phyloP scores from a whole-genome alignment of 2,888 invertebrate species.

The Heliconius charithonia region DNA sequence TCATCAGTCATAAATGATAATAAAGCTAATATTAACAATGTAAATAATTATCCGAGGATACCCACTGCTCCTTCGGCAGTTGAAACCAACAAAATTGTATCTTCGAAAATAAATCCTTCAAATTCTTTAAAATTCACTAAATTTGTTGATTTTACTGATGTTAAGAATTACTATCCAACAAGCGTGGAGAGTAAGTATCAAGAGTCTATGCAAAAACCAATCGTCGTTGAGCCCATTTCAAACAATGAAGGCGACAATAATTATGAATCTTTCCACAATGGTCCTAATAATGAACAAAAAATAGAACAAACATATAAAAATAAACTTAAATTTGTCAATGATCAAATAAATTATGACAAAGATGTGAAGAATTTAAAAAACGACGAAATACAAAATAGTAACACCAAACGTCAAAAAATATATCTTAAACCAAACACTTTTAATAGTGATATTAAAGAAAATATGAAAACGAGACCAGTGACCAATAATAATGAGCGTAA shows the following conservation, averaged over 20 bases:
- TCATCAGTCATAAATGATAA: constrained; percentile 48
- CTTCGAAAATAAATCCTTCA: constrained; percentile 50
- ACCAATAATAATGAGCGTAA: constrained; percentile 55
- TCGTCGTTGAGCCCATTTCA: constrained; percentile 37
- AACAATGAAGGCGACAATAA: constrained; percentile 28
- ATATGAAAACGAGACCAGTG: constrained; percentile 65
- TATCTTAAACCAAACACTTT: constrained; percentile 52
- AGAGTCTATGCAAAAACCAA: constrained; percentile 54
- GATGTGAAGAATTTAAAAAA: constrained; percentile 47
- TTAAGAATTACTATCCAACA: constrained; percentile 63
- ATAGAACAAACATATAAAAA: constrained; percentile 33
- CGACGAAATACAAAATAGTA: constrained; percentile 54
- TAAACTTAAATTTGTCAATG: constrained; percentile 35
- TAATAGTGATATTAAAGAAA: constrained; percentile 62
- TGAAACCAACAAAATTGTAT: constrained; percentile 35
- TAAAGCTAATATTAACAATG: constrained; percentile 38
- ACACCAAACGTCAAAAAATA: constrained; percentile 53
- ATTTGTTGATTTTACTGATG: constrained; percentile 73
- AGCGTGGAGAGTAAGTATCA: constrained; percentile 63
- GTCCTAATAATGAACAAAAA: constrained; percentile 48
- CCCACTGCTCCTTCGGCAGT: constrained; percentile 21
- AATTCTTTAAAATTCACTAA: constrained; percentile 63
- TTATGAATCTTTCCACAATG: constrained; percentile 34
- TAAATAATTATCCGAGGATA: constrained; percentile 37
- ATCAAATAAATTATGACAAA: constrained; percentile 39